Percentiles rank a stretch among this genome's conserved stretches.
These are phyloP conservation scores for Aspidiotus rigidus DNA, from an alignment of 2,888 invertebrate genomes.

Conservation along the genomic window DNA sequence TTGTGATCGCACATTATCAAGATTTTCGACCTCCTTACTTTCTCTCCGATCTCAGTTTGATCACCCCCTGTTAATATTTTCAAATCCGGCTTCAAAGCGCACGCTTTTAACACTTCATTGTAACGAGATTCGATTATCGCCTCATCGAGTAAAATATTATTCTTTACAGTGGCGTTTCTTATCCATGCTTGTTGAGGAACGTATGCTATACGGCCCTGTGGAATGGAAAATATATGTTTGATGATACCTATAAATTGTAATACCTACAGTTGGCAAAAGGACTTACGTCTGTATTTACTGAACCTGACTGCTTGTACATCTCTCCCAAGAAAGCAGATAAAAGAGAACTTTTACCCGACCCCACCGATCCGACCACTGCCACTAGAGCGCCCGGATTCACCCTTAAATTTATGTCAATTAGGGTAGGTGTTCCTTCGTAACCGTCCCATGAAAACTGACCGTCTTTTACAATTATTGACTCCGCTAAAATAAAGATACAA, in stretches of 20 bases:
- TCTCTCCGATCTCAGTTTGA: slow-evolving; percentile 82
- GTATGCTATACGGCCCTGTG: slow-evolving; percentile 59
- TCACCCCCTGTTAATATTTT: slow-evolving; percentile 90
- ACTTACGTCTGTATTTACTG: slow-evolving; percentile 58
- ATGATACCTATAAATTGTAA: no score
- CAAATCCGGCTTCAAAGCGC: slow-evolving; percentile 83
- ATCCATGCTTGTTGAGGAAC: slow-evolving; percentile 97
- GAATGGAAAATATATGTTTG: slow-evolving; percentile 13
- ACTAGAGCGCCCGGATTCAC: slow-evolving; percentile 60
- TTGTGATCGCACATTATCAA: no score
- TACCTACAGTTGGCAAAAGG: no score
- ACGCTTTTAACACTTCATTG: slow-evolving; percentile 72
- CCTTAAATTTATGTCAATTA: slow-evolving; percentile 66
- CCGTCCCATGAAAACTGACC: slow-evolving; percentile 82
- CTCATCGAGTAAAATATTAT: slow-evolving; percentile 87
- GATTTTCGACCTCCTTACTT: not conserved
- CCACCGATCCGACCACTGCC: slow-evolving; percentile 81
- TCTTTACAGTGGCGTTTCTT: slow-evolving; percentile 84
- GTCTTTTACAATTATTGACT: slow-evolving; percentile 74
- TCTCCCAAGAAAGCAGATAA: slow-evolving; percentile 80
- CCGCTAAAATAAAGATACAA: slow-evolving; percentile 46
- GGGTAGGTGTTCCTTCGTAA: slow-evolving; percentile 49
- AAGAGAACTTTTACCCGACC: slow-evolving; percentile 81
- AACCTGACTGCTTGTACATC: slow-evolving; percentile 75
- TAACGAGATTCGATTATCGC: slow-evolving; percentile 61